Percentiles rank a stretch among this genome's conserved stretches.
These are phyloP conservation scores for Trachurus trachurus DNA, from an alignment of 2,797 vertebrate species.

Conservation along the genomic window DNA sequence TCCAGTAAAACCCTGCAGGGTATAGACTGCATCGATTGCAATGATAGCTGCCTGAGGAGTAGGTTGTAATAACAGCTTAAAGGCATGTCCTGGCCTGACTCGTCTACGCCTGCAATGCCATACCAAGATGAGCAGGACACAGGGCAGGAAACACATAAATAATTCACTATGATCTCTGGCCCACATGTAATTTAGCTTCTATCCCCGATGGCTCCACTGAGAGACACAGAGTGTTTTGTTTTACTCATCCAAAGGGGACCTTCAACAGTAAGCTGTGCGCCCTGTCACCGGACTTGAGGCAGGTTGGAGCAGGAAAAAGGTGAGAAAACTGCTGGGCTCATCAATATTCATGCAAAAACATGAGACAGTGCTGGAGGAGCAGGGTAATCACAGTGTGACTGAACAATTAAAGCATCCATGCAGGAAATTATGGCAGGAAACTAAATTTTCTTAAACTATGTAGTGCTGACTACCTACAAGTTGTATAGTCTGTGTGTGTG, in stretches of 20 bases:
- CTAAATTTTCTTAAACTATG: conserved; percentile 21
- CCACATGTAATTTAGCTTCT: conserved; percentile 71
- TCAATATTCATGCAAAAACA: conserved; percentile 44
- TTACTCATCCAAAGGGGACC: conserved; percentile 32
- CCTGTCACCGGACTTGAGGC: not conserved
- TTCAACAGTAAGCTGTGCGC: conserved; percentile 36
- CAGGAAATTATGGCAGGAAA: conserved; percentile 30
- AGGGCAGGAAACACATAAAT: conserved; percentile 62
- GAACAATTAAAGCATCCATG: conserved; percentile 44
- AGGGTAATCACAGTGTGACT: conserved; percentile 20
- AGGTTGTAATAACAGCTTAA: conserved; percentile 65
- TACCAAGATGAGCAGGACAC: conserved; percentile 41
- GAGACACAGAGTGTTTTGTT: conserved; percentile 51
- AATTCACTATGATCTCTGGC: conserved; percentile 70
- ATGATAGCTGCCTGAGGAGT: conserved; percentile 64
- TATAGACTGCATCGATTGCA: conserved; percentile 44
- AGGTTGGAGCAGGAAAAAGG: conserved; percentile 24
- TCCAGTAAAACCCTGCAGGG: conserved; percentile 39
- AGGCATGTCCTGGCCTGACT: conserved; percentile 59
- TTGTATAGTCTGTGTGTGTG: too few relatives aligned
- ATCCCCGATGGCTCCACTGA: conserved; percentile 51
- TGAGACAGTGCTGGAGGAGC: conserved; percentile 1
- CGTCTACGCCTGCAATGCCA: conserved; percentile 35
- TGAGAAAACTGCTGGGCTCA: conserved; percentile 36
- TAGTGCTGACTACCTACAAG: not conserved